A percentile compares a stretch with the other conserved stretches of the same genome.
phyloP scores from a whole-genome alignment of 1,140 invertebrate genomes.

The Heliconius melpomene region DNA sequence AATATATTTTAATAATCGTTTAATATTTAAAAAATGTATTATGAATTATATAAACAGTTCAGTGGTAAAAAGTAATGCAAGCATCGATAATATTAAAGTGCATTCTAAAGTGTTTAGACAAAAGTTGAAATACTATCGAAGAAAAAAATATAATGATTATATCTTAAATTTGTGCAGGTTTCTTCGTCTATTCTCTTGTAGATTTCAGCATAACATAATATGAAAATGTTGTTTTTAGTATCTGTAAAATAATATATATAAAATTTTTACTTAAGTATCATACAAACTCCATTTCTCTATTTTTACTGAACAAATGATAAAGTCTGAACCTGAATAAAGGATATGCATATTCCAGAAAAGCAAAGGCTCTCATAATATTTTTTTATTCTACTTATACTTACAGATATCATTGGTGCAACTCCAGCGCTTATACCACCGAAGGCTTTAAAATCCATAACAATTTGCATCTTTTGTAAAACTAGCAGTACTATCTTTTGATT shows the following conservation, averaged over 20 bases:
- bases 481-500: conserved; percentile 45
- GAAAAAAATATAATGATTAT: neutral
- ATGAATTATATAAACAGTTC: neutral
- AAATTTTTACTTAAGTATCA: too few relatives aligned
- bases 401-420: conserved; percentile 52
- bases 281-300: too few relatives aligned
- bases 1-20: neutral
- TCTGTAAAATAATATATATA: conserved; percentile 38
- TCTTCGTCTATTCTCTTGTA: neutral
- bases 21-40: neutral
- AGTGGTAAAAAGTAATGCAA: neutral
- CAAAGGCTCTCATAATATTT: neutral
- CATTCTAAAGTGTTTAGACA: too few relatives aligned
- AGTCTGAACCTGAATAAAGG: too few relatives aligned
- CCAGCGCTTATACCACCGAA: conserved; percentile 50
- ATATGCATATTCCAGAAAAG: too few relatives aligned
- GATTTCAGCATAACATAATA: conserved; percentile 29
- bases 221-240: conserved; percentile 44
- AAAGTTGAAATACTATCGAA: too few relatives aligned
- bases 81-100: neutral
- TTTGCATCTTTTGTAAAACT: conserved; percentile 45
- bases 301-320: too few relatives aligned
- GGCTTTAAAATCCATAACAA: conserved; percentile 45
- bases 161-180: neutral
- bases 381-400: conserved; percentile 34